Base-by-base conservation (phyloP, 2,797 vertebrate genomes). In the Vespertilio murinus region DNA sequence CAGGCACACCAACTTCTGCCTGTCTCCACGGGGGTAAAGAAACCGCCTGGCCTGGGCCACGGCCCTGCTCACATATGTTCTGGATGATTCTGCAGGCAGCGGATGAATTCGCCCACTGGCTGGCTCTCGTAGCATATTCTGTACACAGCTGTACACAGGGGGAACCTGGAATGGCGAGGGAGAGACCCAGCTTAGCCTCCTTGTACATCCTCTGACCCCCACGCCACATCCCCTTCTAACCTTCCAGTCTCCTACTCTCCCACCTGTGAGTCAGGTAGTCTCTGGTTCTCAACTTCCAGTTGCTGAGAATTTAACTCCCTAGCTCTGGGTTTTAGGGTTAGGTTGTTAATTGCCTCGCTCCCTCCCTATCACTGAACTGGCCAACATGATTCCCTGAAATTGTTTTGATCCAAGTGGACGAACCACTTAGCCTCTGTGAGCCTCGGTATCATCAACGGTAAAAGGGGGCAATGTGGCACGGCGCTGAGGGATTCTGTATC, bases 11-110 rank as follows among this genome's bases (percentile, higher is more conserved):
- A 38, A 54, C 87, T 89, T 91, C 90, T 74, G 59, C 38, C 65
- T 25, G 6, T 90, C 71, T 94, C 56, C 4, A 4, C 0, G 69
- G 47, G 82, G 69, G n/a, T 56, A 80, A 81, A 95, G 81, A 65
- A 80, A 79, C 90, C 86, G 82, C 93, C 85, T 94, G 84, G 65
- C 91, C 94, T 92, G 90, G 64, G 69, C 23, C 89, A 75, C 38
- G 42, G 70, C 6, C 17, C 42, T 25, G 30, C 75, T 99, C 96
- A 99, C 97, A 99, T 97, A 97, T 99, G 99, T 92, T 99, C 99
- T 6, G 99, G 99, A 96, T 99, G 99, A 98, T 99, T 99, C 98
- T 99, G 99, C 96, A 99, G 98, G 94, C 99, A 99, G 17, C 20
- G 97, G 98, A 99, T 98, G 97, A 99, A 99, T 78, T 99, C 99